Percentiles rank a stretch among this genome's conserved stretches.
These are phyloP conservation scores for Protophormia terraenovae DNA, from an alignment of 2,888 invertebrate species.

Conservation along the genomic window DNA sequence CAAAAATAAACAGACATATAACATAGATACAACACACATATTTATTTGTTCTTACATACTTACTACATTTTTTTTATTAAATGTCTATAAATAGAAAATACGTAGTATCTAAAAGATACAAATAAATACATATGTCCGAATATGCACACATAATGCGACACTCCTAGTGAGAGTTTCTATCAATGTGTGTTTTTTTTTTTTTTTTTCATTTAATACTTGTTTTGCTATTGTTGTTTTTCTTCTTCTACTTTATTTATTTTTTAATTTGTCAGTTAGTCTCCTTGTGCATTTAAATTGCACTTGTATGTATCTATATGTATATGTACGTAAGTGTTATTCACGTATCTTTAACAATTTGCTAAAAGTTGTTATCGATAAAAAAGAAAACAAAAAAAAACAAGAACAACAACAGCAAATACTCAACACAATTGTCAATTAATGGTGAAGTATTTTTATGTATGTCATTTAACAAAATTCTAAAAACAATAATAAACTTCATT, in stretches of 20 bases:
- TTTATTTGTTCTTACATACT: not conserved
- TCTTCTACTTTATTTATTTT: too few relatives aligned
- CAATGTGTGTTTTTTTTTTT: not conserved
- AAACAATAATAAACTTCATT: not conserved
- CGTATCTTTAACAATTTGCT: not conserved
- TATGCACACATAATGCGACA: not conserved
- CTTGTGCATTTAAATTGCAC: not conserved
- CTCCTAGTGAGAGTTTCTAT: constrained; percentile 9
- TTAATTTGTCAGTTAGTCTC: not conserved
- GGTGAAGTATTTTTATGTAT: not conserved
- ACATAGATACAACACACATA: not conserved
- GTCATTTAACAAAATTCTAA: constrained; percentile 1
- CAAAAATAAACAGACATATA: too few relatives aligned
- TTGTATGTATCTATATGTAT: not conserved
- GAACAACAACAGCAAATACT: not conserved
- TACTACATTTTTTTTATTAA: not conserved
- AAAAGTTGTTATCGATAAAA: constrained; percentile 22
- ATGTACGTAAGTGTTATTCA: not conserved
- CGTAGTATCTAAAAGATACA: constrained; percentile 2
- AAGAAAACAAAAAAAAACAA: not conserved
- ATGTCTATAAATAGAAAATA: constrained; percentile 24
- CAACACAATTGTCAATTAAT: not conserved
- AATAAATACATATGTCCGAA: not conserved
- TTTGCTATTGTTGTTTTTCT: not conserved
- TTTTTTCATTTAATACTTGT: constrained; percentile 10